phyloP scores from a whole-genome alignment of 1,140 invertebrate species.

The Bactericera cockerelli region DNA sequence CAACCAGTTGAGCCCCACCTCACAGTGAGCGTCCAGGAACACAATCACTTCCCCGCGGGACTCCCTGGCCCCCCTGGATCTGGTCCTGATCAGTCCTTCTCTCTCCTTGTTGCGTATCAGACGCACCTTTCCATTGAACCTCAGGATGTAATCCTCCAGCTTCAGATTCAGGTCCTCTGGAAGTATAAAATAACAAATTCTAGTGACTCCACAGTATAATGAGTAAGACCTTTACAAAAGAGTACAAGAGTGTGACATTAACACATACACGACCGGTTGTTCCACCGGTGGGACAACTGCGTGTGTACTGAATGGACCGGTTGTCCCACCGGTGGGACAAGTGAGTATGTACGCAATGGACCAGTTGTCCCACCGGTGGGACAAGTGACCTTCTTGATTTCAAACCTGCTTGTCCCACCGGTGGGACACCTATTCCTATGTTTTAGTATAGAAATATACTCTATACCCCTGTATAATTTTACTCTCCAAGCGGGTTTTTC shows the following conservation, averaged over 20 bases:
- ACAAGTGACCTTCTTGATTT: no score
- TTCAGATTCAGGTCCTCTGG: constrained; percentile 74
- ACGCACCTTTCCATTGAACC: constrained; percentile 76
- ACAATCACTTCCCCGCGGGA: constrained; percentile 92
- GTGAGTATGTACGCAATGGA: no score
- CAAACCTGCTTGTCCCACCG: no score
- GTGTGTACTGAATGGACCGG: no score
- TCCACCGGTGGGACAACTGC: no score
- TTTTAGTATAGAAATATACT: no score
- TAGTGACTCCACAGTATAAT: background rate
- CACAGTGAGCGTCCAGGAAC: constrained; percentile 89
- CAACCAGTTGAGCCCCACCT: constrained; percentile 91
- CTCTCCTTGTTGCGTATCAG: constrained; percentile 72
- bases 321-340: no score
- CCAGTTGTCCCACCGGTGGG: no score
- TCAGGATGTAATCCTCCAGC: constrained; percentile 76
- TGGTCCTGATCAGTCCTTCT: constrained; percentile 78
- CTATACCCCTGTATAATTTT: no score
- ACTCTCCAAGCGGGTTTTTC: no score
- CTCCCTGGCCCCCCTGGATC: constrained; percentile 83
- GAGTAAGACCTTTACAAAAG: background rate
- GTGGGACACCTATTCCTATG: no score
- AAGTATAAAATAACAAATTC: constrained; percentile 21
- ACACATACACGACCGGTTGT: no score
- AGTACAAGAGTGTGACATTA: background rate